Evolutionary conservation across 2,888 invertebrate species (phyloP).

Genomic region (Hydroisotoma schaefferi): DNA sequence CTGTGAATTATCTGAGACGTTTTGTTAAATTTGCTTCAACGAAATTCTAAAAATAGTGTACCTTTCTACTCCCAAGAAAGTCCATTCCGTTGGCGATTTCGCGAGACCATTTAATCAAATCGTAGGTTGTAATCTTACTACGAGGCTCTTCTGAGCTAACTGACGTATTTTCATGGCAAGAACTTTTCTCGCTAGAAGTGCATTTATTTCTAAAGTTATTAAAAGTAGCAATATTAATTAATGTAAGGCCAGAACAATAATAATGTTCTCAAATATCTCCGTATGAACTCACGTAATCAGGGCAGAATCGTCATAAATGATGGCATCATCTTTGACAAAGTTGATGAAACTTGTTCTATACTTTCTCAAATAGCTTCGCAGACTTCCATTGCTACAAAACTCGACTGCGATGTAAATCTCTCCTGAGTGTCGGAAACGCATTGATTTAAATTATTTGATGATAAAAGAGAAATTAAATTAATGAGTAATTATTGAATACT

Average conservation of each 20-base stretch:
- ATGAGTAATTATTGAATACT: constrained; percentile 3
- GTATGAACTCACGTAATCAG: too few relatives aligned
- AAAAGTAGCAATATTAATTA: too few relatives aligned
- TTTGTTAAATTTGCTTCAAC: not conserved
- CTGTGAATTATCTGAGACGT: too few relatives aligned
- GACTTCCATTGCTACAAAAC: constrained; percentile 30
- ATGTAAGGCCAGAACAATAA: too few relatives aligned
- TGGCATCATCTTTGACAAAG: constrained; percentile 17
- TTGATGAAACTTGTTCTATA: constrained; percentile 23
- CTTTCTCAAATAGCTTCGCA: constrained; percentile 24
- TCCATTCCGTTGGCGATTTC: constrained; percentile 41
- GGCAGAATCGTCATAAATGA: too few relatives aligned
- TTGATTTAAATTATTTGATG: not conserved
- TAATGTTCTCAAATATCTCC: too few relatives aligned
- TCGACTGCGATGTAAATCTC: constrained; percentile 38
- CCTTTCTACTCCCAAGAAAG: constrained; percentile 38
- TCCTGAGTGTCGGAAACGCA: constrained; percentile 18
- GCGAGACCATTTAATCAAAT: constrained; percentile 19
- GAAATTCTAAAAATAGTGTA: too few relatives aligned
- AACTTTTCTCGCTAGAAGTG: too few relatives aligned
- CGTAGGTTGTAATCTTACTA: constrained; percentile 12
- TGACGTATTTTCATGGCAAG: not conserved
- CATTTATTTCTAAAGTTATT: too few relatives aligned
- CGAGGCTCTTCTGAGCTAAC: not conserved
- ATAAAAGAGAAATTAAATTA: not conserved